Conservation (phyloP, 1,140 invertebrate genomes). For the Orius laevigatus region DNA sequence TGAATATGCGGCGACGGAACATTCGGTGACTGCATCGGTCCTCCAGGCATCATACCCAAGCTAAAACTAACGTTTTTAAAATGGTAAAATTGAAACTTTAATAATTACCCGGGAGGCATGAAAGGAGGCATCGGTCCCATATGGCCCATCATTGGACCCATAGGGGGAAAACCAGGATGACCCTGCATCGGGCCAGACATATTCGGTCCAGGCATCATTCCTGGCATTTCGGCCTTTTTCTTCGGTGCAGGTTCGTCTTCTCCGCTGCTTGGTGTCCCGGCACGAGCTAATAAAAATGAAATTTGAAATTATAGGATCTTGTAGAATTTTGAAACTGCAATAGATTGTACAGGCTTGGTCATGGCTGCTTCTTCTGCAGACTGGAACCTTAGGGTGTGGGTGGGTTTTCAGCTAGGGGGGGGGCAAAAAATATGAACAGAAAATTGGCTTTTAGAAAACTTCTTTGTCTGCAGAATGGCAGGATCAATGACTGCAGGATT, state of each 20-base stretch:
- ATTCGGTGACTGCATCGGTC: conserved; percentile 27
- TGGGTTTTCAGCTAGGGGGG: no score
- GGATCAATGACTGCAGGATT: no score
- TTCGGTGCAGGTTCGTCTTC: conserved; percentile 64
- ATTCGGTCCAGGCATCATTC: conserved; percentile 30
- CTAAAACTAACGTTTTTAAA: conserved; percentile 24
- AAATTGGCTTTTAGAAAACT: no score
- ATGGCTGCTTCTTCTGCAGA: no score
- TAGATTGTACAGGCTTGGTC: no score
- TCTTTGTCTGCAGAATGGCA: no score
- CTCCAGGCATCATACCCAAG: conserved; percentile 28
- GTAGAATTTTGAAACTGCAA: no score
- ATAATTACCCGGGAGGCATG: conserved; percentile 39
- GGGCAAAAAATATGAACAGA: no score
- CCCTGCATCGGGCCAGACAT: conserved; percentile 35
- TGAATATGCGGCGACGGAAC: conserved; percentile 24
- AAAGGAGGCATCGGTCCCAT: conserved; percentile 51
- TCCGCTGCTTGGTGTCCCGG: conserved; percentile 40
- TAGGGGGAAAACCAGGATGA: conserved; percentile 36
- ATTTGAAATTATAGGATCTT: neutral
- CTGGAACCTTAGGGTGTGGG: no score
- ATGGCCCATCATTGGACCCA: conserved; percentile 48
- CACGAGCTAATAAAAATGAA: conserved; percentile 23
- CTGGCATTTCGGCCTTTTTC: conserved; percentile 48
- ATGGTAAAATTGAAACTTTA: neutral